Percentiles rank a stretch among this genome's conserved stretches.
phyloP scores from a whole-genome alignment of 2,888 invertebrate species.

The Dasypogon diadema region DNA sequence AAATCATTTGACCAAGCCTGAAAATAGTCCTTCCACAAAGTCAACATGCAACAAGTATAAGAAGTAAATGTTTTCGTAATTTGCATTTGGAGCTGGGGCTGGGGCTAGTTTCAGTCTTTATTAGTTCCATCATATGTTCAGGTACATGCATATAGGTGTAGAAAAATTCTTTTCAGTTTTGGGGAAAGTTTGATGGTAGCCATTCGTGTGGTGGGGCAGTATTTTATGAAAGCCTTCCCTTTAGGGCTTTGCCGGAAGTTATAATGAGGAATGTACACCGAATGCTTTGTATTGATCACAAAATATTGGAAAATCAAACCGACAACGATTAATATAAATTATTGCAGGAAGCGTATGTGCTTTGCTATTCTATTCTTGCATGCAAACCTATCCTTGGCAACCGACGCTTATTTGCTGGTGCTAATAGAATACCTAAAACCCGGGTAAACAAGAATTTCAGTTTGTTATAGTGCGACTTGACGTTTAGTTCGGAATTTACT shows the following conservation, averaged over 20 bases:
- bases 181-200: background rate
- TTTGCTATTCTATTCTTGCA: background rate
- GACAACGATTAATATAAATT: background rate
- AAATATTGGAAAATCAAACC: background rate
- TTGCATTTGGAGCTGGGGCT: background rate
- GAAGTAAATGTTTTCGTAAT: background rate
- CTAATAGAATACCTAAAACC: background rate
- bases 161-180: background rate
- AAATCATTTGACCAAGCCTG: background rate
- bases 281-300: background rate
- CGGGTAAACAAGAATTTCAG: background rate
- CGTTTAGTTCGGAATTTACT: background rate
- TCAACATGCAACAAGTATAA: conserved; percentile 5
- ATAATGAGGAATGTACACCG: background rate
- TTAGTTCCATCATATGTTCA: background rate
- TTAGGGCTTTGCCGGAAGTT: background rate
- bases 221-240: conserved; percentile 2
- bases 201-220: background rate
- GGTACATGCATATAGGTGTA: background rate
- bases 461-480: background rate
- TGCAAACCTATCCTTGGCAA: background rate
- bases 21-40: background rate
- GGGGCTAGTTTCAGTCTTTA: background rate
- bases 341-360: background rate
- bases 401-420: background rate